Base-by-base conservation (phyloP, 2,888 invertebrate genomes). In the Sphaerophoria rueppellii region DNA sequence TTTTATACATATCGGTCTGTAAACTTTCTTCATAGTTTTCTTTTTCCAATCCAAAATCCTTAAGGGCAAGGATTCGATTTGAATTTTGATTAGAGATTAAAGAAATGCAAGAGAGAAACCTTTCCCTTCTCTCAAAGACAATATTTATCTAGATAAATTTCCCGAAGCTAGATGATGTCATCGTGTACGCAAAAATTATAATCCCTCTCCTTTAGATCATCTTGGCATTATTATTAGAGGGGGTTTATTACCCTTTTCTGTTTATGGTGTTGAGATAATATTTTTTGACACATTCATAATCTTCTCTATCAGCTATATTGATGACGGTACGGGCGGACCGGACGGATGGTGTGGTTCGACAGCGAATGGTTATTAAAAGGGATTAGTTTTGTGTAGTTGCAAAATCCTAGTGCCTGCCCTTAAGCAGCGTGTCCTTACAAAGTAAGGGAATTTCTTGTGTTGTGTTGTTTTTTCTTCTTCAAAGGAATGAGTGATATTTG, bases 21-120 rank as follows among this genome's bases (percentile, higher is more conserved):
- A 69, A 63, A 65, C 67, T 67, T 54, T 40, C 67, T 52, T 40
- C 40, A 24, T n/a, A 32, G 52, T 67, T 67, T 67, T 11, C 40
- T 46, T 46, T 40, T 54, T 4, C 14, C 16, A 43, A 9, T 54
- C n/a, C 16, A 52, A 54, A 54, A 70, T 55, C 57, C 57, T 70
- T 63, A 12, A 46, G 76, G 80, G 52, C 32, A 73, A 69, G 73
- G 65, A 71, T 80, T 75, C 48, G 65, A 71, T 71, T 80, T 80
- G 80, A 79, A 71, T 83, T 80, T 83, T 80, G 83, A 83, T 83
- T 75, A 71, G 71, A 71, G 83, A 83, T 83, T 83, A 83, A 67
- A 82, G 52, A 61, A 48, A 55, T 63, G 50, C 9, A 43, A n/a
- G 54, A 82, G 58, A 61, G 40, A 55, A 70, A 57, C 6, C 32